These are phyloP conservation scores for Steatornis caripensis DNA, from an alignment of 2,113 vertebrate species.

Conservation along the genomic window DNA sequence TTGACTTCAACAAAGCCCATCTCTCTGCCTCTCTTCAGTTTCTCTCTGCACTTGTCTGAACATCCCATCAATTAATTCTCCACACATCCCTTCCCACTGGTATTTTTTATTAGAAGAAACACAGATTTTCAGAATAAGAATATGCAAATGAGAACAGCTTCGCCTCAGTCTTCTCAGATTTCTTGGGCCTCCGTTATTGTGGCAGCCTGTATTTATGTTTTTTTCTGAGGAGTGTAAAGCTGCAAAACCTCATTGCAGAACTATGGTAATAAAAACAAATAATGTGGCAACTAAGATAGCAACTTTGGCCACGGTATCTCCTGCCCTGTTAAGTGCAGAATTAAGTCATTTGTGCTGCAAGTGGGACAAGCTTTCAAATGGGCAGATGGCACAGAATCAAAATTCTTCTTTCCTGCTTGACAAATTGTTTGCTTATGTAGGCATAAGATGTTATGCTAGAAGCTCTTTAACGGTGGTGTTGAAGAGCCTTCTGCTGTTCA, in stretches of 20 bases:
- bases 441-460: neutral
- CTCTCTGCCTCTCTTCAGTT: neutral
- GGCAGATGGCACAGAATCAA: neutral
- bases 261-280: conserved; percentile 37
- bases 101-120: neutral
- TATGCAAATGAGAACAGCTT: neutral
- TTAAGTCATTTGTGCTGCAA: neutral
- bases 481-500: conserved; percentile 40
- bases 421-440: conserved; percentile 46
- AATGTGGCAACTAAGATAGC: neutral
- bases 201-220: neutral
- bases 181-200: neutral
- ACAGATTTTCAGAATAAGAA: neutral
- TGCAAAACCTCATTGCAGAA: conserved; percentile 19
- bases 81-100: neutral
- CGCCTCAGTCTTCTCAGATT: neutral
- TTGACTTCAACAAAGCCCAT: neutral
- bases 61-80: neutral
- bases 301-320: conserved; percentile 3
- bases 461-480: neutral
- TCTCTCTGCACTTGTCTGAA: neutral
- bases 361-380: neutral
- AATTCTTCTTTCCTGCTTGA: conserved; percentile 14
- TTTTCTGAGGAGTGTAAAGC: neutral
- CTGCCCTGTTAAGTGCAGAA: neutral